Evolutionary conservation across 2,797 vertebrate species (phyloP), one percentile per base, ranked within the genome.

Genomic region (Poecile montanus): DNA sequence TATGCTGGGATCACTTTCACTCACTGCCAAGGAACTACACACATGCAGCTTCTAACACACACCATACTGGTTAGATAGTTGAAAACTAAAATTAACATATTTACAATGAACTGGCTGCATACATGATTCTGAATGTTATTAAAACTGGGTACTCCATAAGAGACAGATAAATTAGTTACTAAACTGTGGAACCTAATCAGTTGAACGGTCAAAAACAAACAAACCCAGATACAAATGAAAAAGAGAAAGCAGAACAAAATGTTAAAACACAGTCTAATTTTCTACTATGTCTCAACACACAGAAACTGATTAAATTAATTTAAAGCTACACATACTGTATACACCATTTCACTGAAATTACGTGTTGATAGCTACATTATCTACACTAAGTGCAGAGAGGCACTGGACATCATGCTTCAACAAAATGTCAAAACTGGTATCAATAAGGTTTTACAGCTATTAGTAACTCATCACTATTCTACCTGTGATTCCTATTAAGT

Each of bases 391-490:
- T 99, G 98, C 98, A 97, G 97, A 97, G 98, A 99, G 98, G 98
- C 99, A 99, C 99, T 98, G 98, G 97, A 98, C 98, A 97, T 98
- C 99, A 99, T 98, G 98, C 98, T 97, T 97, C 98, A 98, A 98
- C 97, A 98, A 98, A 98, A 97, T 96, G 97, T 98, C 97, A 98
- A 98, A 97, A 98, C 96, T 68, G 91, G 94, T 85, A 95, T 97
- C 97, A 96, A 96, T 86, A 98, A 98, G 97, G 92, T 97, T 96
- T 96, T 97, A 98, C 95, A 97, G 97, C 97, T 95, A 96, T 96
- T 96, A 97, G 97, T 96, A 92, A 96, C 93, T 91, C 94, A 97
- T 96, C 95, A 97, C 96, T 97, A 97, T 85, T 97, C 97, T 97
- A 97, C 89, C 96, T 97, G 97, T 67, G 63, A 96, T 97, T 97